A percentile compares a stretch with the other conserved stretches of the same genome.
phyloP scores from a whole-genome alignment of 2,113 vertebrate species.

The Callaeas wilsoni region DNA sequence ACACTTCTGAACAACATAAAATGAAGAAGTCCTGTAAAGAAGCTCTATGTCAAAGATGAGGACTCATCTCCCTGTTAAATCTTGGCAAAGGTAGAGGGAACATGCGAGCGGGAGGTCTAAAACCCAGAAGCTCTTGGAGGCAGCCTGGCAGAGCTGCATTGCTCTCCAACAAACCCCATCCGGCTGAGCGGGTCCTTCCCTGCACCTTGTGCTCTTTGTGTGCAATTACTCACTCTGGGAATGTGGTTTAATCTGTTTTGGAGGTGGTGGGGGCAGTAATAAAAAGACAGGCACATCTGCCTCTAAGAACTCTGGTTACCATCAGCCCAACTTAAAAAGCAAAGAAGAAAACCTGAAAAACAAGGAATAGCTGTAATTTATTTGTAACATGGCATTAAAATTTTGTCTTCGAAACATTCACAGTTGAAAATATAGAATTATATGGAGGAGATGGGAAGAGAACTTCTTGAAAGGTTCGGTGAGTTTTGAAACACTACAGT shows the following conservation, averaged over 20 bases:
- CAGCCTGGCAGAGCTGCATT: neutral
- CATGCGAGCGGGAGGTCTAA: rapidly evolving
- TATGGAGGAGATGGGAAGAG: neutral
- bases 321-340: neutral
- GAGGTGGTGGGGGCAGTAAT: neutral
- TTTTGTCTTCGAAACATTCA: neutral
- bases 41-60: neutral
- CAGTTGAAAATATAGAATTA: neutral
- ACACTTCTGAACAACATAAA: neutral
- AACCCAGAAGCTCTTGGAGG: neutral
- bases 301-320: neutral
- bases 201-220: neutral
- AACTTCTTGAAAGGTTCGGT: neutral
- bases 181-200: neutral
- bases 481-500: neutral
- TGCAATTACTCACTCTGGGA: neutral
- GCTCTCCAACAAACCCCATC: rapidly evolving
- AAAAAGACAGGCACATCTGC: rapidly evolving
- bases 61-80: neutral
- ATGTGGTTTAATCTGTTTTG: neutral
- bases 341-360: neutral
- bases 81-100: neutral
- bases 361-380: neutral
- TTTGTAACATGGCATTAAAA: neutral
- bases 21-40: neutral